Conservation (phyloP, 2,797 vertebrate genomes). For the Brotula barbata region DNA sequence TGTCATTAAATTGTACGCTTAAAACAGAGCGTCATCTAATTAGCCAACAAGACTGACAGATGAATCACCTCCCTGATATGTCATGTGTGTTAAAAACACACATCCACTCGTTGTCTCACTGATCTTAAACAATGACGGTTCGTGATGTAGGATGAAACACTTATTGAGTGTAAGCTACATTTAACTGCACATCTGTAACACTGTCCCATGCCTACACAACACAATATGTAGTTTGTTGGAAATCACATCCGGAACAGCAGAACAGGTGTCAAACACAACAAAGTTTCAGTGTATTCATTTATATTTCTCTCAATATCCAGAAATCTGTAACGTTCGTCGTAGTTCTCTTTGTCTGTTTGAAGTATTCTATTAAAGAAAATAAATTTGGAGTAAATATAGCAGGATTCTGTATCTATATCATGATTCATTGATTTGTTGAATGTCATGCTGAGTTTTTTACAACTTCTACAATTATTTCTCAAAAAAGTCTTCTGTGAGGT, state of each 20-base stretch:
- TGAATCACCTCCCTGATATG: slow-evolving; percentile 67
- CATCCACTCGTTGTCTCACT: slow-evolving; percentile 60
- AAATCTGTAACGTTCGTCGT: background rate
- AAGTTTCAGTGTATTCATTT: slow-evolving; percentile 3
- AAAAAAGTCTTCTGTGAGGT: too few relatives aligned
- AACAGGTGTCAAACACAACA: background rate
- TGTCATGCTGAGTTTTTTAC: too few relatives aligned
- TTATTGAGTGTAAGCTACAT: slow-evolving; percentile 45
- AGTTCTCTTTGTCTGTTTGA: too few relatives aligned
- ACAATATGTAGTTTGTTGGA: background rate
- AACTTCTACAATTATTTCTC: too few relatives aligned
- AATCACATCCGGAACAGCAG: background rate
- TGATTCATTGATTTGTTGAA: too few relatives aligned
- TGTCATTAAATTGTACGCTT: slow-evolving; percentile 53
- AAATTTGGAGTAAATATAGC: too few relatives aligned
- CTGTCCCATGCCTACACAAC: background rate
- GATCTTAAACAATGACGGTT: slow-evolving; percentile 50
- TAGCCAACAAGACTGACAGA: slow-evolving; percentile 72
- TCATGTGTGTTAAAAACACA: too few relatives aligned
- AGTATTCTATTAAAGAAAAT: too few relatives aligned
- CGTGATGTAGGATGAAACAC: slow-evolving; percentile 34
- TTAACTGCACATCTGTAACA: slow-evolving; percentile 23
- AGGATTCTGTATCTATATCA: too few relatives aligned
- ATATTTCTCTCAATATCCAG: background rate
- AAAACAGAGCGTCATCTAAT: slow-evolving; percentile 70